Evolutionary conservation across 2,888 invertebrate genomes (phyloP).

Genomic region (Sicus ferrugineus): DNA sequence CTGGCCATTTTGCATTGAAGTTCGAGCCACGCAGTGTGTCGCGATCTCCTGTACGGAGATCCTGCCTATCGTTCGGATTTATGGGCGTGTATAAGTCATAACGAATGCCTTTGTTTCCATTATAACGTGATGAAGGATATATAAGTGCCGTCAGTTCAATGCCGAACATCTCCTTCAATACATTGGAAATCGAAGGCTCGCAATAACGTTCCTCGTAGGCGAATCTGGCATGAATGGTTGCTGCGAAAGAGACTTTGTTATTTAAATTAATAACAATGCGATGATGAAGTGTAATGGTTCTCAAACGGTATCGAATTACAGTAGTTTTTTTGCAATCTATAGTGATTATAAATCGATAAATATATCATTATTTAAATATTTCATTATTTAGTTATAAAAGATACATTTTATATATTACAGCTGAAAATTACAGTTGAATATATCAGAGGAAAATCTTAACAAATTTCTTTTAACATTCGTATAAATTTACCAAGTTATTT

Average conservation of each 20-base stretch:
- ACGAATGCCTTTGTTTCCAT: constrained; percentile 44
- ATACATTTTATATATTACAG: no score
- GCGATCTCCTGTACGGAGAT: constrained; percentile 48
- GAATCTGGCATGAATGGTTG: constrained; percentile 38
- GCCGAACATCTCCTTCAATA: constrained; percentile 47
- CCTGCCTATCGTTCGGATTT: constrained; percentile 50
- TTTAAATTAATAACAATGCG: background rate
- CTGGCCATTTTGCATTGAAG: constrained; percentile 57
- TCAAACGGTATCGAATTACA: background rate
- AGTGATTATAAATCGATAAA: no score
- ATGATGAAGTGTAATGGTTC: background rate
- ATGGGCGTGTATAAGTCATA: constrained; percentile 55
- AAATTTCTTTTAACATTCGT: no score
- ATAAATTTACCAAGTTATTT: no score
- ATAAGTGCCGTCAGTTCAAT: constrained; percentile 46
- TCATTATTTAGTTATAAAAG: no score
- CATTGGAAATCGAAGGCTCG: constrained; percentile 48
- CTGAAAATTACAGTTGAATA: no score
- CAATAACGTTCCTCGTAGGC: constrained; percentile 54
- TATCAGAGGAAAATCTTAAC: no score
- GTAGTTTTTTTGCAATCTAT: background rate
- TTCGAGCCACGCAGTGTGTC: constrained; percentile 46
- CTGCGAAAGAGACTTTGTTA: constrained; percentile 18
- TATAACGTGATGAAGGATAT: constrained; percentile 37
- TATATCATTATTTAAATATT: no score